Evolutionary conservation across 2,797 vertebrate genomes (phyloP), one percentile per base, ranked within the genome.

Genomic region (Otolemur crassicaudatus): DNA sequence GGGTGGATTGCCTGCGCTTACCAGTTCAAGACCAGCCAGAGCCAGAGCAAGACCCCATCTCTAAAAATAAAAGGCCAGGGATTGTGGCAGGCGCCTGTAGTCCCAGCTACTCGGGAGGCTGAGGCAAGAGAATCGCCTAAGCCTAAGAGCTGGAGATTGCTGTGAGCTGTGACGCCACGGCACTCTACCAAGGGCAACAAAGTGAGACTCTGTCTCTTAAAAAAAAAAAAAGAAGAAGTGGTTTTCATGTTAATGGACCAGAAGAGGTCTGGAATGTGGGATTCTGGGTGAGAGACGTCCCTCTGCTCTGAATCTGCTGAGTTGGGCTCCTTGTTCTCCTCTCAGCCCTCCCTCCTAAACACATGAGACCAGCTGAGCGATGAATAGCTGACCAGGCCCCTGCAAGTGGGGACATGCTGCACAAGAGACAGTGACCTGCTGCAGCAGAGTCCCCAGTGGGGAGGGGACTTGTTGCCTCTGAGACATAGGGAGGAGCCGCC

Each of bases 201-300:
- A 53, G 49, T 53, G 16, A 53, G 49, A 53, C 14, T 53, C 49
- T 53, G 49, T 53, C 14, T 53, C 49, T 43, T 43, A 53, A 53
- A 53, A 53, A 14, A 49, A 49, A 46, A 46, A 10, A 46, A 49
- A 13, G 0, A 58, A 91, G 58, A 56, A 56, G 60, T 85, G 53
- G 20, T 14, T 67, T 92, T 75, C 1, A 22, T 77, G 61, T 13
- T 43, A 65, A 40, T 8, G 16, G n/a, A 22, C 3, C 23, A 56
- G 92, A 46, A 82, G 60, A 67, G 67, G 14, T 19, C 61, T 40
- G 25, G 53, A 29, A 58, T 46, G n/a, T 34, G n/a, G 70, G 61
- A 4, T 25, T 34, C 25, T 0, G 31, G 56, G 27, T 29, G 10
- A 77, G 29, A 17, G 19, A 27, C 0, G 5, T 3, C 7, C 27